phyloP scores from a whole-genome alignment of 1,140 invertebrate genomes.

The Stegodyphus mimosarum region DNA sequence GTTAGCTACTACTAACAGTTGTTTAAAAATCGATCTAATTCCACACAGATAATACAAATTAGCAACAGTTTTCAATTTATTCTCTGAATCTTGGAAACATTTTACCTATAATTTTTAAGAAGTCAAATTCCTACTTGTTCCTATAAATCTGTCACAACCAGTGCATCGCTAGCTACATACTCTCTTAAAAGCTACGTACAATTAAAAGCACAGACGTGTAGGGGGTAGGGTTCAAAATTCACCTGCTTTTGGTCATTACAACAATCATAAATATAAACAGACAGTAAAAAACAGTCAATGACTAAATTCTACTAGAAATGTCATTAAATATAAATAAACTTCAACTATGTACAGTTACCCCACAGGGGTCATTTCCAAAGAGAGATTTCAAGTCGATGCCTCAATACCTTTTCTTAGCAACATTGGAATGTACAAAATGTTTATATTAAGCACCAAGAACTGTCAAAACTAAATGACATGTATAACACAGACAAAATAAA shows the following conservation, averaged over 20 bases:
- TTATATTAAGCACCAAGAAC: slow-evolving; percentile 45
- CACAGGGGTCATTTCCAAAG: slow-evolving; percentile 51
- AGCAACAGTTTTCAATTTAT: no score
- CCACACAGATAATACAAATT: no score
- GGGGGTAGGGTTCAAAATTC: slow-evolving; percentile 28
- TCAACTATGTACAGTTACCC: slow-evolving; percentile 55
- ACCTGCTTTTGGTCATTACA: slow-evolving; percentile 33
- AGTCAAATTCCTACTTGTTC: no score
- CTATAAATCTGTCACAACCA: slow-evolving; percentile 23
- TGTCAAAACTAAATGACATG: slow-evolving; percentile 13
- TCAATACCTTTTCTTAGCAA: slow-evolving; percentile 7
- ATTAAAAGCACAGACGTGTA: slow-evolving; percentile 53
- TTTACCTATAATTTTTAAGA: background rate
- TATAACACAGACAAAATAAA: slow-evolving; percentile 9
- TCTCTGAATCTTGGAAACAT: no score
- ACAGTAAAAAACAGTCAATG: slow-evolving; percentile 60
- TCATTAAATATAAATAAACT: slow-evolving; percentile 60
- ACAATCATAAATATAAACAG: slow-evolving; percentile 58
- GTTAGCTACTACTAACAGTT: no score
- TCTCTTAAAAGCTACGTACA: slow-evolving; percentile 56
- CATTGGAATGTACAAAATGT: slow-evolving; percentile 52
- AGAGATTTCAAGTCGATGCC: slow-evolving; percentile 32
- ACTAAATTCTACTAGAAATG: slow-evolving; percentile 58
- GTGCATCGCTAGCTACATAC: slow-evolving; percentile 50
- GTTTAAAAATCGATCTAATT: no score